These are phyloP conservation scores for Edolisoma coerulescens DNA, from an alignment of 2,113 vertebrate species.

Conservation along the genomic window DNA sequence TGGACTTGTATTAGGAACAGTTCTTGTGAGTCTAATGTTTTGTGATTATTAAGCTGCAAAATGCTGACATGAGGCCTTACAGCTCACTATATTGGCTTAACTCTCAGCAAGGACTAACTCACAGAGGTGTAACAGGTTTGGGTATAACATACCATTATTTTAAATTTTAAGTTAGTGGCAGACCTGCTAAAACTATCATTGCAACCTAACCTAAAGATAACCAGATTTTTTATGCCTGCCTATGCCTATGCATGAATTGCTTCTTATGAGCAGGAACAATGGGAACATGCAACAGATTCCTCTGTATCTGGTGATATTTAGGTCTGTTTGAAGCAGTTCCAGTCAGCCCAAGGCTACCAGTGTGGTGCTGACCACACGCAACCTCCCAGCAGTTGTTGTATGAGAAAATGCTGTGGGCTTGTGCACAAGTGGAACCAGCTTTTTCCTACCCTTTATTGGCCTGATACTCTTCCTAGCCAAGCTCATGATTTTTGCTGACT, in stretches of 20 bases:
- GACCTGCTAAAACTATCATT: not conserved
- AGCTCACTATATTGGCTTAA: not conserved
- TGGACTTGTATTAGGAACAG: not conserved
- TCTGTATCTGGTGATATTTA: not conserved
- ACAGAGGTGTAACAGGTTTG: not conserved
- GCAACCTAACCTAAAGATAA: not conserved
- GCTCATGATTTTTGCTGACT: not conserved
- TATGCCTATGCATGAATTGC: not conserved
- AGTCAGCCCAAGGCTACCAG: not conserved
- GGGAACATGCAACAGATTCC: not conserved
- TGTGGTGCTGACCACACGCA: not conserved
- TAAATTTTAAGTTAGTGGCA: not conserved
- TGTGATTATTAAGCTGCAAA: not conserved
- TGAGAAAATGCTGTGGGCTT: not conserved
- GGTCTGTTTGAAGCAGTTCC: not conserved
- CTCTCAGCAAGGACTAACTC: not conserved
- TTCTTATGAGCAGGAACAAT: not conserved
- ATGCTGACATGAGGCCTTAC: not conserved
- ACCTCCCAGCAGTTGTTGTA: not conserved
- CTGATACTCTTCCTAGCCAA: not conserved
- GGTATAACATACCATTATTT: not conserved
- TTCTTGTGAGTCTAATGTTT: not conserved
- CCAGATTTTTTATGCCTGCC: not conserved
- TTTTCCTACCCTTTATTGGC: not conserved
- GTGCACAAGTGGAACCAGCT: not conserved